Percentiles rank a stretch among this genome's conserved stretches.
Conservation (phyloP, 2,888 invertebrate genomes). For the Trissolcus japonicus region DNA sequence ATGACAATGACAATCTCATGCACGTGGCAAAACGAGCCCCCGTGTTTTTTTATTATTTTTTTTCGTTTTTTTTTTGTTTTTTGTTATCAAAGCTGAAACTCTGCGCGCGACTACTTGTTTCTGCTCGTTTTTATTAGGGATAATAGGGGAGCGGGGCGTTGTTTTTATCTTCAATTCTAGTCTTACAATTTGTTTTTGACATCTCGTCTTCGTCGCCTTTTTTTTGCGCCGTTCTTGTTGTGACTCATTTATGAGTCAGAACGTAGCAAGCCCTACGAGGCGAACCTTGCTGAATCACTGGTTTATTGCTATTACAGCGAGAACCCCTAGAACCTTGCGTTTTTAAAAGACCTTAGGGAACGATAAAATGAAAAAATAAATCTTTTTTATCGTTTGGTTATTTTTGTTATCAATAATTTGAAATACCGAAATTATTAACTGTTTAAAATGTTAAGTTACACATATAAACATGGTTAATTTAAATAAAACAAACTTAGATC, state of each 20-base stretch:
- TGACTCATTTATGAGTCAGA: slow-evolving; percentile 33
- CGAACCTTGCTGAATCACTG: slow-evolving; percentile 32
- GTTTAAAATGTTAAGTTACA: neutral
- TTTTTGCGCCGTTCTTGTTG: slow-evolving; percentile 24
- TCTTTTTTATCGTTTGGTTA: too few species aligned
- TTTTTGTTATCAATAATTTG: too few species aligned
- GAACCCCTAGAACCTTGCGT: slow-evolving; percentile 13
- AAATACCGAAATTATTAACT: too few species aligned
- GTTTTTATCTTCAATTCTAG: slow-evolving; percentile 16
- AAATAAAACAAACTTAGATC: too few species aligned
- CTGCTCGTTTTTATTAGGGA: slow-evolving; percentile 22
- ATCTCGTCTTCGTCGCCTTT: slow-evolving; percentile 6
- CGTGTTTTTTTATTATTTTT: too few species aligned
- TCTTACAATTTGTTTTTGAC: slow-evolving; percentile 15
- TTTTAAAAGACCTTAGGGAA: neutral
- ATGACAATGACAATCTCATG: slow-evolving; percentile 34
- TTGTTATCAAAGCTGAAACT: slow-evolving; percentile 25
- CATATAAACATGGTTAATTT: too few species aligned
- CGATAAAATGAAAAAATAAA: too few species aligned
- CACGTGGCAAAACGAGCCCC: slow-evolving; percentile 37
- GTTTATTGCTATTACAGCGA: slow-evolving; percentile 48
- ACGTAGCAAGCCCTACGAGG: slow-evolving; percentile 42
- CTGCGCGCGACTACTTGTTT: slow-evolving; percentile 23
- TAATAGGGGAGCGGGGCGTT: slow-evolving; percentile 5
- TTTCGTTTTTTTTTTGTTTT: too few species aligned